Base-by-base conservation (phyloP, 2,113 vertebrate species). In the cat (Felis catus) region DNA sequence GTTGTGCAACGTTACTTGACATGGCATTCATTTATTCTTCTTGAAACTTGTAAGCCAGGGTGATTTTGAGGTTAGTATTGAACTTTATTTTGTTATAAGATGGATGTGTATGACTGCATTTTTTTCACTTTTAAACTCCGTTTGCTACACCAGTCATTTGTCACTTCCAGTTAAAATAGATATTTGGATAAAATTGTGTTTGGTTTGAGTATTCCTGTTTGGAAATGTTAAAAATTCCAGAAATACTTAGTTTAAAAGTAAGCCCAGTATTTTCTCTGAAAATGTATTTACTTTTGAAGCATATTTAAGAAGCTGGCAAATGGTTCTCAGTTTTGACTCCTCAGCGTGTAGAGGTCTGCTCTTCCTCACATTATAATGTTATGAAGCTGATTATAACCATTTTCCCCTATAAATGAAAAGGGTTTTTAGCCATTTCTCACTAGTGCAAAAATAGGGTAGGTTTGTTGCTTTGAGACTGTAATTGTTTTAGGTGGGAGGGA, bases 241-340 rank as follows among this genome's bases (percentile, higher is more conserved):
- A 95, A 93, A 41, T 83, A 90, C 65, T 89, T 83, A 74, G 21
- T 91, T 89, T 91, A 63, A 94, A 97, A 90, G 92, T 51, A 88
- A 96, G 68, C 21, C 10, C 15, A 91, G 36, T 79, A 55, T 15
- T 95, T 96, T 96, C 33, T 85, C 6, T 15, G 70, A 74, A 18
- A 81, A 58, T 29, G 71, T 95, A 86, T 89, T 85, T 85, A 85
- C 76, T 85, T 82, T 61, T 78, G 70, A 90, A 96, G 29, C 48
- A 71, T 58, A 45, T 9, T 79, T 74, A 29, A 66, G 45, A 89
- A 89, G n/a, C 29, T 90, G 70, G 23, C 45, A 86, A 70, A 19
- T 84, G 53, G 33, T 85, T 93, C 2, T 2, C 45, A 65, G 12
- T 85, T 85, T 29, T 71, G 41, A 92, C n/a, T 90, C n/a, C 39